Conservation (phyloP, 2,113 vertebrate species). For the Amblyornis subalaris region DNA sequence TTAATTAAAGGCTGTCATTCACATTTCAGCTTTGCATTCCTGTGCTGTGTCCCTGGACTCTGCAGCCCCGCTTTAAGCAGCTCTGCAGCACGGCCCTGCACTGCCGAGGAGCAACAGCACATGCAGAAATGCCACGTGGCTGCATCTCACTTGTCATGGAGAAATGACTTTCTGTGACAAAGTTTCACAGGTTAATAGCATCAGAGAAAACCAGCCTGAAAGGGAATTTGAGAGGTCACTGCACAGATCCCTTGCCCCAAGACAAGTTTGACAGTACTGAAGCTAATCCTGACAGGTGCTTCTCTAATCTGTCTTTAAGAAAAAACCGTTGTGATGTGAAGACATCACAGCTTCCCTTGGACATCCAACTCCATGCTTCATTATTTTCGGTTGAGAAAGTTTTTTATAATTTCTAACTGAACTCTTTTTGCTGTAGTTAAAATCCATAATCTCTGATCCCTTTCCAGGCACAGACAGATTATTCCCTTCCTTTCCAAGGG, state of each 20-base stretch:
- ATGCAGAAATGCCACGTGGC: fast-evolving
- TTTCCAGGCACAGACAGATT: neutral
- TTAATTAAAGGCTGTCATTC: neutral
- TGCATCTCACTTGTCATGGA: neutral
- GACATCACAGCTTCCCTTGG: neutral
- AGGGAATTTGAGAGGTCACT: neutral
- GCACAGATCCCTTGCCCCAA: neutral
- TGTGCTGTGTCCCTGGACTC: neutral
- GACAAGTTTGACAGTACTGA: neutral
- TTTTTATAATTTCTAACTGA: neutral
- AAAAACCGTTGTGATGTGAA: neutral
- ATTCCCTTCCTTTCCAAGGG: neutral
- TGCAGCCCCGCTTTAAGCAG: neutral
- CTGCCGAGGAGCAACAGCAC: neutral
- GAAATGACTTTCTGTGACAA: neutral
- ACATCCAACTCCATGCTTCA: neutral
- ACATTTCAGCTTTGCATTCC: neutral
- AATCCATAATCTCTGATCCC: neutral
- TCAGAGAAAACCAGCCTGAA: neutral
- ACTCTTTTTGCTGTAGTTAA: neutral
- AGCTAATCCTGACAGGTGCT: neutral
- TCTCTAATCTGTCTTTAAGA: neutral
- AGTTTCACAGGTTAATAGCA: neutral
- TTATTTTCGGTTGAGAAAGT: neutral
- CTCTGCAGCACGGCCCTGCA: fast-evolving